Evolutionary conservation across 2,888 invertebrate species (phyloP).

Genomic region (Beris chalybata): DNA sequence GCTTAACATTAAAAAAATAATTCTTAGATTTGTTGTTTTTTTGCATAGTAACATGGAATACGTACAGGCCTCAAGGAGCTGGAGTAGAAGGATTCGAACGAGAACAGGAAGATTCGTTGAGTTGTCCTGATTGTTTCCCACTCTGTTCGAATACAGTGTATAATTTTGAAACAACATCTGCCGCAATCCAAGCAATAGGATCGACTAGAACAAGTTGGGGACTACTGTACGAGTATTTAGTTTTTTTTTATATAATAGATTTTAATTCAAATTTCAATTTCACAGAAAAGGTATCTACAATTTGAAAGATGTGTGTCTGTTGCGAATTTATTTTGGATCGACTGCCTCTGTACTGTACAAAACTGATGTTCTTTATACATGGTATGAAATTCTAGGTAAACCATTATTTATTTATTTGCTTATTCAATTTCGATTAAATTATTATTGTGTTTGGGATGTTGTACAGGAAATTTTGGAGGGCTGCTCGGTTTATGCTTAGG

Average conservation of each 20-base stretch:
- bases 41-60: conserved; percentile 39
- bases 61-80: conserved; percentile 35
- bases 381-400: conserved; percentile 63
- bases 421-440: conserved; percentile 2
- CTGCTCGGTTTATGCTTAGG: conserved; percentile 62
- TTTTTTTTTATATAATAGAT: conserved; percentile 3
- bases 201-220: conserved; percentile 30
- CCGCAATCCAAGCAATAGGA: conserved; percentile 18
- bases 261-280: conserved; percentile 2
- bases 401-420: background rate
- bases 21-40: conserved; percentile 1
- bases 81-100: conserved; percentile 50
- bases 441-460: conserved; percentile 35
- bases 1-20: background rate
- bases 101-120: conserved; percentile 57
- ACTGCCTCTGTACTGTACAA: conserved; percentile 56
- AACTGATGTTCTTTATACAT: conserved; percentile 60
- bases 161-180: conserved; percentile 47
- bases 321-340: conserved; percentile 37
- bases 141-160: conserved; percentile 59
- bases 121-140: conserved; percentile 59
- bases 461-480: conserved; percentile 63
- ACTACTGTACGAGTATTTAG: conserved; percentile 26
- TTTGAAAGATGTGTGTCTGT: conserved; percentile 33
- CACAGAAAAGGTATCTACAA: conserved; percentile 32